Conservation (phyloP, 2,888 invertebrate genomes). For the Sclerodermus sp. region DNA sequence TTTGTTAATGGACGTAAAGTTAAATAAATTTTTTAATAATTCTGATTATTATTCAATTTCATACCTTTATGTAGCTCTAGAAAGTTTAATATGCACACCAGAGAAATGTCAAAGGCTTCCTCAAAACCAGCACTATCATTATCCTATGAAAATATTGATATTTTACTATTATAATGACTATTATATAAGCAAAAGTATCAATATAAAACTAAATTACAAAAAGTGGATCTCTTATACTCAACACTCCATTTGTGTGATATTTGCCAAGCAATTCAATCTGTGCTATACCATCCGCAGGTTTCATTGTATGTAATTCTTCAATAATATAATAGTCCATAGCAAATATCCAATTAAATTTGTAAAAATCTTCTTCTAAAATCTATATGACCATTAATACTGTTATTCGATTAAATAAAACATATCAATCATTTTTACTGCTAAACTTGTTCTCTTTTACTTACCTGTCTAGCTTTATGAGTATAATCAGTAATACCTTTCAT, state of each 20-base stretch:
- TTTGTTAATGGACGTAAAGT: slow-evolving; percentile 73
- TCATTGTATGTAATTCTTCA: slow-evolving; percentile 64
- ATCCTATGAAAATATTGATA: slow-evolving; percentile 61
- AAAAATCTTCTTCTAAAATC: slow-evolving; percentile 75
- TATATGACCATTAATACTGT: slow-evolving; percentile 47
- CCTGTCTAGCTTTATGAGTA: slow-evolving; percentile 75
- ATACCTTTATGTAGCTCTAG: slow-evolving; percentile 52
- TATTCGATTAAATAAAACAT: background rate
- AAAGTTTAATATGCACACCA: slow-evolving; percentile 69
- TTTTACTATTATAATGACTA: background rate
- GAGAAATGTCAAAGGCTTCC: slow-evolving; percentile 74
- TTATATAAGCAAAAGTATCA: background rate
- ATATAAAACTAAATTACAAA: slow-evolving; percentile 65
- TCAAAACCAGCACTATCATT: slow-evolving; percentile 71
- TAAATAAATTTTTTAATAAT: slow-evolving; percentile 39
- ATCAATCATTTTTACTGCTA: background rate
- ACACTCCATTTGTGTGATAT: slow-evolving; percentile 79
- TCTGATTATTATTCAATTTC: background rate
- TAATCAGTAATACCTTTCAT: slow-evolving; percentile 70
- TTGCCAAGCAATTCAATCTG: slow-evolving; percentile 79
- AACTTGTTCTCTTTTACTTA: too few species aligned
- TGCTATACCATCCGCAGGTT: slow-evolving; percentile 69
- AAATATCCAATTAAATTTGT: slow-evolving; percentile 83
- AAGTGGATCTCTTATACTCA: slow-evolving; percentile 88
- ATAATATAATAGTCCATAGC: slow-evolving; percentile 94